These are phyloP conservation scores for Eptatretus burgeri DNA, from an alignment of 2,113 vertebrate species.

Conservation along the genomic window DNA sequence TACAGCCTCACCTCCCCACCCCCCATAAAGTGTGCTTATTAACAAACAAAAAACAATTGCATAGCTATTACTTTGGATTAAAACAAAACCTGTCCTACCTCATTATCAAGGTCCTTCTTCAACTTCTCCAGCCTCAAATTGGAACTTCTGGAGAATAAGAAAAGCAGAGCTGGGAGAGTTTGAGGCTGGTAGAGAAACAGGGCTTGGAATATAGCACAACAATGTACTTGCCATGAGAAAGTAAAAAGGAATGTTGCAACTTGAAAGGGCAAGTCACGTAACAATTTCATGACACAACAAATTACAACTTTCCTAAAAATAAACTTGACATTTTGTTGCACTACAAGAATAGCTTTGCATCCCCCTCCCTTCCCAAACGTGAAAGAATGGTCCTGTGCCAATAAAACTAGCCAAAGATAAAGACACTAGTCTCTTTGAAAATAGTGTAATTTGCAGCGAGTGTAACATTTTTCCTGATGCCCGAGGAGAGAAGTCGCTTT, in stretches of 20 bases:
- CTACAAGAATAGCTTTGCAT: no score
- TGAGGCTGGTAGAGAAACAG: no score
- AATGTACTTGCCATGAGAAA: background rate
- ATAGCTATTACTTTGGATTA: background rate
- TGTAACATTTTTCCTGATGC: no score
- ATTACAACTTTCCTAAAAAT: no score
- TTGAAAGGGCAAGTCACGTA: background rate
- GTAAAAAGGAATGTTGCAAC: background rate
- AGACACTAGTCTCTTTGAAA: no score
- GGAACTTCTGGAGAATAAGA: constrained; percentile 29
- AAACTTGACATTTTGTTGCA: no score
- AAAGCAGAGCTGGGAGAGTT: background rate
- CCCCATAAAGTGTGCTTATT: background rate
- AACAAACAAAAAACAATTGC: background rate
- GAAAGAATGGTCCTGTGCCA: no score
- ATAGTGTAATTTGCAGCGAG: no score
- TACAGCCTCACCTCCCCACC: background rate
- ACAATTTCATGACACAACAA: no score
- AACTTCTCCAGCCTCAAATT: constrained; percentile 77
- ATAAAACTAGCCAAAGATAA: no score
- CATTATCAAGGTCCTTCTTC: constrained; percentile 86
- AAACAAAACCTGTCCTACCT: constrained; percentile 24
- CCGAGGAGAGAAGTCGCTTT: no score
- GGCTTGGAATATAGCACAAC: background rate
- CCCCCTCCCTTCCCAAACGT: no score